Evolutionary conservation across 1,140 invertebrate genomes (phyloP), one percentile per base, ranked within the genome.

Genomic region (Homarus americanus): DNA sequence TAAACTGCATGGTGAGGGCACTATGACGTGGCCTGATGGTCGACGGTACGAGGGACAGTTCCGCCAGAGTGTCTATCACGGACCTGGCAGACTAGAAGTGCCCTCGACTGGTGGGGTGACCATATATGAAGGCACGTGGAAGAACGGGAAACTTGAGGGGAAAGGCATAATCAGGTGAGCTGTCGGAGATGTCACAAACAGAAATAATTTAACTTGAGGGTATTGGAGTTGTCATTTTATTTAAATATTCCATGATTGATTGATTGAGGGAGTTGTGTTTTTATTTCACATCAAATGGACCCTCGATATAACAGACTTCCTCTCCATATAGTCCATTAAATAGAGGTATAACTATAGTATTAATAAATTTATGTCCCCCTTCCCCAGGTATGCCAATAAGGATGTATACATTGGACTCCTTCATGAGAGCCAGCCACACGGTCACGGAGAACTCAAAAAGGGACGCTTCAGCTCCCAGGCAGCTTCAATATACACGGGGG

Each of bases 381-480:
- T 32, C 1, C 17, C 38, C 36, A 90, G 87, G 28, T 90, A 90
- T 28, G 87, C 87, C 38, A 90, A 90, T 34, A 83, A 83, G 78
- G 87, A 90, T 63, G 87, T 90, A 15, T 90, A 90, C 28, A 83
- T 73, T 38, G 87, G 87, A 17, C 63, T 75, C 34, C 41, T 90
- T 2, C 38, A 58, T 24, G 87, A 90, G 28, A 83, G 87, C 28
- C 87, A 82, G 40, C 87, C 87, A 15, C 72, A 82, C 2, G 87
- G 87, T 17, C 87, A 90, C 9, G 87, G 87, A 12, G 87, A 82
- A 36, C 66, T 82, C 32, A 90, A 90, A 53, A 90, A 82, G 44
- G 87, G 87, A 15, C 87, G 49, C 9, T 83, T 90, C 80, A 83
- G 87, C 28, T 90, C 87, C 17, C 87, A 90, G 80, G 87, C 87